Evolutionary conservation across 1,140 invertebrate genomes (phyloP), one percentile per base, ranked within the genome.

Genomic region (Cydia strobilella): DNA sequence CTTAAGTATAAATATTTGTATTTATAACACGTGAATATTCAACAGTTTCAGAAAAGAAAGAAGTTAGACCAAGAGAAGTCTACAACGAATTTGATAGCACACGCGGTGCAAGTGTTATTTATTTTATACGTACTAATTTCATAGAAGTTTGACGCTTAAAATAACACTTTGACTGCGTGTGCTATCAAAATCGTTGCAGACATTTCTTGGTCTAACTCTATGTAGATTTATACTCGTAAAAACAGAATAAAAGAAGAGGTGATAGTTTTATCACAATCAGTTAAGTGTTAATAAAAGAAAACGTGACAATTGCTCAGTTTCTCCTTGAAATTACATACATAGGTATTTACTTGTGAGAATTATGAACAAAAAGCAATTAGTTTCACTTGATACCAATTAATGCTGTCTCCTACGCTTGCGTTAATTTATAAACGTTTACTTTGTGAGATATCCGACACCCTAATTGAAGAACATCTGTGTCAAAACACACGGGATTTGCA

Each of bases 301-400:
- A 59, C 54, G 54, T 59, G 54, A 59, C 54, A 59, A 59, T 23
- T 3, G 10, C 7, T 59, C 20, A 1, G 54, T 12, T 23, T 59
- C 54, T 23, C 20, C 54, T 59, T 59, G 54, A 23, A 20, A 59
- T 59, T 20, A 59, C 20, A 59, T 59, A 10, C 18, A 20, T 54
- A 54, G 51, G 54, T 59, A 23, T 59, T 10, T 59, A 23, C 10
- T n/a, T 54, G 51, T 54, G 51, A 54, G 51, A 54, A 54, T 42
- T n/a, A 13, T 18, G 39, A 39, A 6, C 39, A 39, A 45, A 31
- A 72, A 72, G 10, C 35, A 72, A 72, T 72, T 72, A 72, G n/a
- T 72, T 72, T 72, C 69, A 72, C 69, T 72, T 72, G 10, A 2
- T 65, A 65, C 25, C 25, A 65, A 65, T 65, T 65, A 65, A 31